Percentiles rank a stretch among this genome's conserved stretches.
Conservation (phyloP, 2,888 invertebrate species). For the Nemoura dubitans region DNA sequence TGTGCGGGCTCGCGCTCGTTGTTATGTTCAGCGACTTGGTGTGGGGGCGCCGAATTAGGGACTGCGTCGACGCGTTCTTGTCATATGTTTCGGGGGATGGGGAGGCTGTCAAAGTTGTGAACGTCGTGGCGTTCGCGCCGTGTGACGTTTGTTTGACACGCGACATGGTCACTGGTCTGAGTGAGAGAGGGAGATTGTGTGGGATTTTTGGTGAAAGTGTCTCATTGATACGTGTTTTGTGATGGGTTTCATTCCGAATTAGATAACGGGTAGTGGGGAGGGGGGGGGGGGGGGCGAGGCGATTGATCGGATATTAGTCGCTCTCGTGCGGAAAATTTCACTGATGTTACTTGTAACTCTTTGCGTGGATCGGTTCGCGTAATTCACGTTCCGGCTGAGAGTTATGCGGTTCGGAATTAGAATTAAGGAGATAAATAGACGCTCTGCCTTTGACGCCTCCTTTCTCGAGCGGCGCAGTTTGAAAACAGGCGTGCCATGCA, state of each 20-base stretch:
- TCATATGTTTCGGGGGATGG: no score
- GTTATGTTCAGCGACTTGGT: background rate
- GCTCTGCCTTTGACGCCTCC: background rate
- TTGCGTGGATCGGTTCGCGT: background rate
- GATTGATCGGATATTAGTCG: background rate
- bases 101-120: no score
- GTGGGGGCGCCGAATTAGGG: background rate
- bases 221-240: background rate
- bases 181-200: background rate
- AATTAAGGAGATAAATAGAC: background rate
- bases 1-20: background rate
- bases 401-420: background rate
- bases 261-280: background rate
- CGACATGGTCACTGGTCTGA: background rate
- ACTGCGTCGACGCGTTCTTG: background rate
- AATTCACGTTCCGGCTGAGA: background rate
- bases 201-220: background rate
- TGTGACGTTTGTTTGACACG: background rate
- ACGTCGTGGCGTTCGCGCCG: background rate
- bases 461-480: background rate
- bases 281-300: background rate
- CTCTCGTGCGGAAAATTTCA: background rate
- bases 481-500: background rate
- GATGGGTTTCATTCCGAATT: background rate
- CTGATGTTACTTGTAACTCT: background rate